These are phyloP conservation scores for Stichodactyla helianthus DNA, from an alignment of 64 coral and sea anemone species.

Conservation along the genomic window DNA sequence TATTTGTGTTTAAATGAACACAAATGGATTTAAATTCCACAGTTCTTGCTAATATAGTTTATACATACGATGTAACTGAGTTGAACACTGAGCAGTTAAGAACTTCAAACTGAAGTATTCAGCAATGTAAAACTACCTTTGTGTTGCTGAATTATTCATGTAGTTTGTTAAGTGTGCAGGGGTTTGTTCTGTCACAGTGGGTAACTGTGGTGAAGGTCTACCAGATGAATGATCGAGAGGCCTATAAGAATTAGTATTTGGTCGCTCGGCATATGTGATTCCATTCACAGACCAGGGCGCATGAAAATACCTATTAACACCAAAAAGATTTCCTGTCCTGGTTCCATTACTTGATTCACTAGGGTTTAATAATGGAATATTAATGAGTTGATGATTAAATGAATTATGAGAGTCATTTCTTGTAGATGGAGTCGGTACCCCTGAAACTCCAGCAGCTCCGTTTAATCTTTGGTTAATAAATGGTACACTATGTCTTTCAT, in stretches of 20 bases:
- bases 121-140: neutral
- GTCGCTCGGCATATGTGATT: neutral
- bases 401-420: neutral
- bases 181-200: neutral
- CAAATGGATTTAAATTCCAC: no score
- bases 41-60: no score
- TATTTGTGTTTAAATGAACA: no score
- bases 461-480: constrained; percentile 16
- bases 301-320: constrained; percentile 16
- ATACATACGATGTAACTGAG: no score
- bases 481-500: neutral
- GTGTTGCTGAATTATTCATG: neutral
- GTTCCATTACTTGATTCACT: neutral
- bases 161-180: neutral
- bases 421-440: neutral
- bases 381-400: neutral
- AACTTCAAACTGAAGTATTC: neutral
- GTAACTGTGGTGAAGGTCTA: neutral
- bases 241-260: neutral
- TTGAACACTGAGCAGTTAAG: no score
- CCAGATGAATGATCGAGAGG: neutral
- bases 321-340: neutral
- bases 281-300: neutral
- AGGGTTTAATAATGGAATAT: neutral
- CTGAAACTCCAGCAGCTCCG: neutral